phyloP scores from a whole-genome alignment of 1,140 invertebrate genomes.

The Polyergus mexicanus region DNA sequence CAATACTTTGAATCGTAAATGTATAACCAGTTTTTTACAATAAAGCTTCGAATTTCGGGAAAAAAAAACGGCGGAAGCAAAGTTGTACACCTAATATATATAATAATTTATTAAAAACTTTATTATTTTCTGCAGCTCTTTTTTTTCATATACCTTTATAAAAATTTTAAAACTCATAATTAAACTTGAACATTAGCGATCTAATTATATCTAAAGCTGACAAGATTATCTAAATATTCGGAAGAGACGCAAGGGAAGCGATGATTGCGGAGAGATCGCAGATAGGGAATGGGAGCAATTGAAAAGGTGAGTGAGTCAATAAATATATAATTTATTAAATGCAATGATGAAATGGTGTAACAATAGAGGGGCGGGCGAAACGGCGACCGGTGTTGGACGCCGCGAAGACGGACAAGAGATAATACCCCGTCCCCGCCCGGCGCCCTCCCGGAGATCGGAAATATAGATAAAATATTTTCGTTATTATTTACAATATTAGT shows the following conservation, averaged over 20 bases:
- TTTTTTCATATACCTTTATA: not conserved
- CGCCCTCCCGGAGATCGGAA: constrained; percentile 82
- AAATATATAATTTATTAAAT: constrained; percentile 88
- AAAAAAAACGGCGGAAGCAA: too few relatives aligned
- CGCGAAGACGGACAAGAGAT: constrained; percentile 79
- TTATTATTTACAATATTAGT: constrained; percentile 87
- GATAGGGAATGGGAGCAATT: constrained; percentile 56
- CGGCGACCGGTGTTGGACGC: constrained; percentile 74
- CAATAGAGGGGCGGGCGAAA: constrained; percentile 84
- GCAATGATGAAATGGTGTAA: constrained; percentile 87
- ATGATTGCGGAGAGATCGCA: constrained; percentile 2
- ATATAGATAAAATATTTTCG: constrained; percentile 87
- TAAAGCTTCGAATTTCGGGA: too few relatives aligned
- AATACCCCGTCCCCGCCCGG: constrained; percentile 78
- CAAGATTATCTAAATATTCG: not conserved
- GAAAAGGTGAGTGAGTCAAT: constrained; percentile 82
- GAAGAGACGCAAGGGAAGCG: not conserved
- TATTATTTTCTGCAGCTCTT: not conserved
- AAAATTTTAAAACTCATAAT: not conserved
- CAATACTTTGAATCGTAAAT: too few relatives aligned
- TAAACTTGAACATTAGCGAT: not conserved
- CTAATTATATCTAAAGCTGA: not conserved
- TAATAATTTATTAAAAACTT: not conserved
- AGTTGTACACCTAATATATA: too few relatives aligned
- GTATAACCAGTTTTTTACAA: too few relatives aligned